phyloP scores from a whole-genome alignment of 53 echinoderm and acorn worm genomes.

The Patiria pectinifera region DNA sequence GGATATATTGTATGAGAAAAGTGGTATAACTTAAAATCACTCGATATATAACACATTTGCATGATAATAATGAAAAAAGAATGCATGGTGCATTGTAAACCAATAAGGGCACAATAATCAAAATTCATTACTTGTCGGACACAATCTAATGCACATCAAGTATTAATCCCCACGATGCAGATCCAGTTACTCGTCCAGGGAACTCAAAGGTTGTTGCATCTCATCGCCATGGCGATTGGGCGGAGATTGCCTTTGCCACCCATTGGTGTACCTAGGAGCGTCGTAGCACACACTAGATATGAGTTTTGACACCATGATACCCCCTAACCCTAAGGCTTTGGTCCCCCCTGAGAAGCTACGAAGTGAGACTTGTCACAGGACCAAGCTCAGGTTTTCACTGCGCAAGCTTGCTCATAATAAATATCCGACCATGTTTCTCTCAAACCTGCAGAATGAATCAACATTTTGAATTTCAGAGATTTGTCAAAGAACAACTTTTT shows the following conservation, averaged over 20 bases:
- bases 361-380: background rate
- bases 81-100: background rate
- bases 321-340: background rate
- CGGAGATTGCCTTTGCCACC: constrained; percentile 56
- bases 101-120: constrained; percentile 2
- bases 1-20: background rate
- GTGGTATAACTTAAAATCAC: background rate
- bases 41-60: background rate
- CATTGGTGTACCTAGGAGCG: constrained; percentile 43
- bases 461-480: too few relatives aligned
- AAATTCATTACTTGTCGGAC: constrained; percentile 15
- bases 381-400: background rate
- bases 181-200: constrained; percentile 28
- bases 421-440: too few relatives aligned
- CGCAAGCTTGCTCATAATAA: background rate
- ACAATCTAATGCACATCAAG: constrained; percentile 19
- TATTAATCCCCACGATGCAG: constrained; percentile 30
- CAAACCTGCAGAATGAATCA: too few relatives aligned
- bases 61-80: background rate
- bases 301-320: constrained; percentile 56
- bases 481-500: too few relatives aligned
- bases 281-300: constrained; percentile 41
- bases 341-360: constrained; percentile 15
- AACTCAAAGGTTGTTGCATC: constrained; percentile 13
- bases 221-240: constrained; percentile 11